Percentiles rank a stretch among this genome's conserved stretches.
phyloP scores from a whole-genome alignment of 2,113 vertebrate species.

The Gallinago media region DNA sequence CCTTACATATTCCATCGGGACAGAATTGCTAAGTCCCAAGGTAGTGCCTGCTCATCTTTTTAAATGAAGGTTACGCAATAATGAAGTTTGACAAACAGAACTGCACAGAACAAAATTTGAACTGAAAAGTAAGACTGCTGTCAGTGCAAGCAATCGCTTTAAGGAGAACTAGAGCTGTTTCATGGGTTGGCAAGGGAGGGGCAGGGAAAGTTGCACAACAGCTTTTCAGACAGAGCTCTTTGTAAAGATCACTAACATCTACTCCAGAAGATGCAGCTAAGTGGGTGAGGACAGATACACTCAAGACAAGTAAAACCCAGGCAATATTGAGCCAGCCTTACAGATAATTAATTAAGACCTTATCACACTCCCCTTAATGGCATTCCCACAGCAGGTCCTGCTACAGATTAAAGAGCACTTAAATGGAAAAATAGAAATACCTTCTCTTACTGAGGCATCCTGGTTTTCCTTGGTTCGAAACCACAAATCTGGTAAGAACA shows the following conservation, averaged over 20 bases:
- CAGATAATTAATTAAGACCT: neutral
- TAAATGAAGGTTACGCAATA: neutral
- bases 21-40: neutral
- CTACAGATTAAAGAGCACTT: neutral
- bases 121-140: neutral
- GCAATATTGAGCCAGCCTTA: neutral
- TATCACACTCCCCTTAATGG: neutral
- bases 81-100: neutral
- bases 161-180: neutral
- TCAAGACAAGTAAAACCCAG: neutral
- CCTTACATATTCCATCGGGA: neutral
- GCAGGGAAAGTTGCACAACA: neutral
- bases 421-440: neutral
- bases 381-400: neutral
- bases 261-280: neutral
- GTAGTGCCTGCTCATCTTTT: neutral
- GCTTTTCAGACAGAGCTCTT: neutral
- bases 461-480: neutral
- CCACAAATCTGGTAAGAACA: neutral
- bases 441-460: neutral
- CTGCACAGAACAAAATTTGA: neutral
- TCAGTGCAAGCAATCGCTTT: neutral
- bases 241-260: neutral
- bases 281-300: neutral
- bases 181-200: rapidly evolving